Evolutionary conservation across 2,797 vertebrate species (phyloP), one percentile per base, ranked within the genome.

Genomic region (Anomalospiza imberbis): DNA sequence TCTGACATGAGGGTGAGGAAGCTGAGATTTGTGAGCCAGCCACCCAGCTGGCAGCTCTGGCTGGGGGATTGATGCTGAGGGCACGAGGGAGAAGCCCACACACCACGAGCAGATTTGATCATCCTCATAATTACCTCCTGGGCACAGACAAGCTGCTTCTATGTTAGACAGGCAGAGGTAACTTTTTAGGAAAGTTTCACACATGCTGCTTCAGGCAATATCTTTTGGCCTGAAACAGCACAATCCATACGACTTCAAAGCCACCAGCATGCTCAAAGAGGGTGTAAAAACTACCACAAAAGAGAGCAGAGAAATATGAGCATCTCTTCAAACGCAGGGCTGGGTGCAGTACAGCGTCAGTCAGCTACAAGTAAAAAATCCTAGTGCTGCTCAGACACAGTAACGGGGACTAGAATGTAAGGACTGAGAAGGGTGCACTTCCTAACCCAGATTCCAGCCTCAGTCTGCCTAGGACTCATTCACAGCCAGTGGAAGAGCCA

Each of bases 41-140:
- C 94, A 88, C 91, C 91, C 95, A 96, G 89, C 85, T 86, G 85
- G 82, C 87, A 95, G 79, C 68, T 62, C 83, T 67, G 82, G 16
- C 92, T 65, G 63, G 47, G 60, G 38, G 13, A 55, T 74, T 57
- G 81, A 73, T 78, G 75, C 14, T 1, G 28, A 75, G 86, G 22
- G 29, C 18, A 2, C 1, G 14, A 79, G 66, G 48, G 80, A 93
- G 50, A 90, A 89, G 95, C 85, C 95, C 95, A 96, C 95, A 95
- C 91, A 96, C 85, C 28, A 1, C 3, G 87, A 96, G 53, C 75
- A 77, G 70, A 55, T 89, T 92, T 89, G 92, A 87, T 94, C 92
- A 95, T 88, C 62, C 82, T 81, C 79, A 22, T 11, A 48, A 75
- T 91, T 92, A 42, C 87, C 94, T 84, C 79, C 93, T 70, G 32